Evolutionary conservation across 2,113 vertebrate species (phyloP).

Genomic region (Ascaphus truei): DNA sequence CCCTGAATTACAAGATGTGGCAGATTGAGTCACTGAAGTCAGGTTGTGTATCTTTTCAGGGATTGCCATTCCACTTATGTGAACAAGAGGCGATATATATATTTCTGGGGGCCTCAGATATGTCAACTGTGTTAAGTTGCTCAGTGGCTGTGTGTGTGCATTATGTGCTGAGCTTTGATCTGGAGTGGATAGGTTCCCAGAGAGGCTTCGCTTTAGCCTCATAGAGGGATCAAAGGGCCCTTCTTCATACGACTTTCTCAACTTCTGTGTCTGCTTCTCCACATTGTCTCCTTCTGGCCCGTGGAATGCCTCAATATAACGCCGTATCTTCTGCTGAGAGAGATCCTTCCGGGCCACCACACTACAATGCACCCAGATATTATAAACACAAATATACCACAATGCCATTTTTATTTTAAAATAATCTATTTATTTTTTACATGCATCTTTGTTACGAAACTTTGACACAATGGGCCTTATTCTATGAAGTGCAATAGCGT

Average conservation of each 20-base stretch:
- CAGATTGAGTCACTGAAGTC: no score
- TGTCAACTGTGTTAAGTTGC: background rate
- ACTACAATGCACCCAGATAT: background rate
- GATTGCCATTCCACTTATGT: no score
- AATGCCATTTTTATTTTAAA: no score
- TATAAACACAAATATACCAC: no score
- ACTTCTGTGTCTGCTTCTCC: background rate
- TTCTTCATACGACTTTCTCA: background rate
- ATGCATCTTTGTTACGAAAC: no score
- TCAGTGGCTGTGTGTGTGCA: background rate
- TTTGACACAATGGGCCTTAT: no score
- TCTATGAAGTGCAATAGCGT: no score
- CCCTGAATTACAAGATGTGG: no score
- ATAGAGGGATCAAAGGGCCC: background rate
- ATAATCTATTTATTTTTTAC: no score
- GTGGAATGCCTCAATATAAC: slow-evolving; percentile 19
- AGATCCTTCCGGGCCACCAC: slow-evolving; percentile 7
- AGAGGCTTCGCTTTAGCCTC: background rate
- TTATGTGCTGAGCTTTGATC: background rate
- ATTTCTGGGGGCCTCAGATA: background rate
- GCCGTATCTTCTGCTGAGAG: slow-evolving; percentile 19
- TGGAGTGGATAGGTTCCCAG: background rate
- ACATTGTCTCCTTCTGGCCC: background rate
- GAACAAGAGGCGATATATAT: no score
- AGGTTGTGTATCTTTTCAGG: no score